Conservation (phyloP, 2,113 vertebrate genomes). For the Bagarius yarrelli region DNA sequence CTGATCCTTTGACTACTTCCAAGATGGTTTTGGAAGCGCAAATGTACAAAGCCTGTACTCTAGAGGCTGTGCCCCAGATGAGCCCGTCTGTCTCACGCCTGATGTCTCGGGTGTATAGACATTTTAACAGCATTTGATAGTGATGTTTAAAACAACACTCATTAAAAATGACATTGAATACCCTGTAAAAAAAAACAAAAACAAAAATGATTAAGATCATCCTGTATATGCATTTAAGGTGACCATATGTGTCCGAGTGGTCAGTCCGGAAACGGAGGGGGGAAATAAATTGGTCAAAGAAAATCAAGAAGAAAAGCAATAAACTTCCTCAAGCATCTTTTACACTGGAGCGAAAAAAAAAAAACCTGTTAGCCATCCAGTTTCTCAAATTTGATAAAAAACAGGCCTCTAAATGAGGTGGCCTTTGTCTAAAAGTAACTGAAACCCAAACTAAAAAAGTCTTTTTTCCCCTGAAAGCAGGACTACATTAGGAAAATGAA, state of each 20-base stretch:
- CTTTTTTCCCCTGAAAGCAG: constrained; percentile 57
- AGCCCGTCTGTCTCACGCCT: not conserved
- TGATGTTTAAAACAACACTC: not conserved
- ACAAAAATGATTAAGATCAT: not conserved
- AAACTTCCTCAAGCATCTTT: constrained; percentile 49
- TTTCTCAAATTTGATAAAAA: constrained; percentile 57
- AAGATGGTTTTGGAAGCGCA: constrained; percentile 16
- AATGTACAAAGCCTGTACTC: not conserved
- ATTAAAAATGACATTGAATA: not conserved
- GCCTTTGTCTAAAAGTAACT: constrained; percentile 46
- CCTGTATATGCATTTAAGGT: not conserved
- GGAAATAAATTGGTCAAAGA: not conserved
- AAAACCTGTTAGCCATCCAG: constrained; percentile 18
- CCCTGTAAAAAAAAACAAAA: not conserved
- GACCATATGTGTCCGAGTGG: not conserved
- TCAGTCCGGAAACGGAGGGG: constrained; percentile 7
- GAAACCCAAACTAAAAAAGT: constrained; percentile 45
- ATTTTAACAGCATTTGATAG: not conserved
- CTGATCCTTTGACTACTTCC: constrained; percentile 41
- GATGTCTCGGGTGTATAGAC: not conserved
- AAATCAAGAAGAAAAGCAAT: constrained; percentile 55
- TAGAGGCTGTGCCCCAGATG: constrained; percentile 1
- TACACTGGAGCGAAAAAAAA: constrained; percentile 41
- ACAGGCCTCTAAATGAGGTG: constrained; percentile 49
- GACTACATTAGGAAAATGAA: constrained; percentile 66